Conservation (phyloP, 2,888 invertebrate genomes). For the Morpho deidamia region DNA sequence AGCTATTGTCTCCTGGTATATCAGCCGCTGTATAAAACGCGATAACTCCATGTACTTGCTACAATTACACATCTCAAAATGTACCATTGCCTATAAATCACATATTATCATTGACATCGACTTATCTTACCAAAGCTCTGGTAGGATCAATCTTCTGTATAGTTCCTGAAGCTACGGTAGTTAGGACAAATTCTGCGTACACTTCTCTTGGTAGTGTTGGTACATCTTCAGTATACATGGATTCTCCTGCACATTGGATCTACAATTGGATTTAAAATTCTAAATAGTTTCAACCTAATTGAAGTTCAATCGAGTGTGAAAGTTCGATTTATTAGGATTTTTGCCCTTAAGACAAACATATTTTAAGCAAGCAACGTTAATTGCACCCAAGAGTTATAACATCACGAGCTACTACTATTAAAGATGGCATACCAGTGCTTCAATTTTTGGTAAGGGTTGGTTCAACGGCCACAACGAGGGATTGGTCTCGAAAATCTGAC, state of each 20-base stretch:
- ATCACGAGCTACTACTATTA: no score
- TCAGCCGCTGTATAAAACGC: slow-evolving; percentile 80
- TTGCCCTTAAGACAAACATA: no score
- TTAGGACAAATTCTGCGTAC: slow-evolving; percentile 80
- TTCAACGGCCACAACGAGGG: slow-evolving; percentile 80
- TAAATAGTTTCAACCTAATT: no score
- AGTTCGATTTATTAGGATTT: no score
- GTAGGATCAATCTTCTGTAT: slow-evolving; percentile 77
- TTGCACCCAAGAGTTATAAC: no score
- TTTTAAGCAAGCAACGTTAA: no score
- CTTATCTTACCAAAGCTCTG: slow-evolving; percentile 76
- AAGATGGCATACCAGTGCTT: slow-evolving; percentile 24
- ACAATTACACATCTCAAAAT: slow-evolving; percentile 27
- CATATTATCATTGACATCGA: no score
- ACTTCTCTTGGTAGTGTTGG: slow-evolving; percentile 78
- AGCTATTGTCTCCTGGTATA: slow-evolving; percentile 82
- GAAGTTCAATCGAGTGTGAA: no score
- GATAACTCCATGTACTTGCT: slow-evolving; percentile 81
- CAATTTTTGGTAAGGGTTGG: slow-evolving; percentile 30
- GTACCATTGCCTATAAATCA: background rate
- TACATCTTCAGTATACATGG: slow-evolving; percentile 81
- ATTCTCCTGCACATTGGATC: slow-evolving; percentile 83
- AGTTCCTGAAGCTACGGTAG: slow-evolving; percentile 66
- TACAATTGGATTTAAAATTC: slow-evolving; percentile 14
- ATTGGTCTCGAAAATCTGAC: slow-evolving; percentile 79